A percentile compares a stretch with the other conserved stretches of the same genome.
phyloP scores from a whole-genome alignment of 2,888 invertebrate genomes.

The Ptilodon capucinus region DNA sequence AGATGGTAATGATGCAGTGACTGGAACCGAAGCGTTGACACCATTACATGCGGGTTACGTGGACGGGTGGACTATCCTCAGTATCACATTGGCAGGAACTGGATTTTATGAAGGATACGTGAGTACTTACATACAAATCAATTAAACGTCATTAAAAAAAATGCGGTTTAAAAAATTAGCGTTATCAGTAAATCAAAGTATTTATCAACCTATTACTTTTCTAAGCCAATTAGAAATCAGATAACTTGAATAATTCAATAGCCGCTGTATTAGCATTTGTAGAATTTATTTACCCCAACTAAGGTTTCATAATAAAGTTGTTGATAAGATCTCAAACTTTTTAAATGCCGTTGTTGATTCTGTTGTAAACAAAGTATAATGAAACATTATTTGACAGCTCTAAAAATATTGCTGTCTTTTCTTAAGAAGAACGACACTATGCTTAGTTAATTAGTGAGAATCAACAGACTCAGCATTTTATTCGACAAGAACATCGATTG shows the following conservation, averaged over 20 bases:
- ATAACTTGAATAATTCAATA: neutral
- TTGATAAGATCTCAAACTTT: too few relatives aligned
- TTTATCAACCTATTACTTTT: neutral
- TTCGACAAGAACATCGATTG: too few relatives aligned
- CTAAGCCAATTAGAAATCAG: neutral
- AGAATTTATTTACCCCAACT: too few relatives aligned
- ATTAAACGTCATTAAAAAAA: neutral
- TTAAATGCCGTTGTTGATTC: too few relatives aligned
- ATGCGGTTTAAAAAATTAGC: neutral
- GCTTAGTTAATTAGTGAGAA: too few relatives aligned
- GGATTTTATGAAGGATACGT: neutral
- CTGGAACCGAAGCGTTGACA: neutral
- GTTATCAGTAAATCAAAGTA: neutral
- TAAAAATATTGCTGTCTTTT: too few relatives aligned
- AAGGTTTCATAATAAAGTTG: too few relatives aligned
- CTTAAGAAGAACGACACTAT: too few relatives aligned
- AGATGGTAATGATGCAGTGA: neutral
- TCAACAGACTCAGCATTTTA: too few relatives aligned
- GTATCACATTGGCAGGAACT: neutral
- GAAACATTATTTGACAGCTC: too few relatives aligned
- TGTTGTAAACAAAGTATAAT: too few relatives aligned
- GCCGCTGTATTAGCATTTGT: neutral
- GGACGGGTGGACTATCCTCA: neutral
- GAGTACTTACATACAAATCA: neutral
- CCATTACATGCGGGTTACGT: neutral